These are phyloP conservation scores for Phocides pigmalion DNA, from an alignment of 1,140 invertebrate genomes.

Conservation along the genomic window DNA sequence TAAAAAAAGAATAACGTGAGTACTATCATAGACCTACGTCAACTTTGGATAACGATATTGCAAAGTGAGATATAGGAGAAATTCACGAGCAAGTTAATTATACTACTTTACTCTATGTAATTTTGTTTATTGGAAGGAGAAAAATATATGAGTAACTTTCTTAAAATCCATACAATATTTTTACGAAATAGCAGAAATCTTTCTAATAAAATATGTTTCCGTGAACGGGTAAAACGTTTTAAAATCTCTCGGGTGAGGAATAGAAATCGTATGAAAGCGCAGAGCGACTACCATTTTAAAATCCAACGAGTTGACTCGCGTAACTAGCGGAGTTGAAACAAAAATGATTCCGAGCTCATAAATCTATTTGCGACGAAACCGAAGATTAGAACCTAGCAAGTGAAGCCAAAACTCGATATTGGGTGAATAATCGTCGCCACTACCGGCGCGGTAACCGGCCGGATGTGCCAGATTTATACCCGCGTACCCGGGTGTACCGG, in stretches of 20 bases:
- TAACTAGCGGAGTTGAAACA: constrained; percentile 28
- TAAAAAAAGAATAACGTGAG: too few relatives aligned
- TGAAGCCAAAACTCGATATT: constrained; percentile 82
- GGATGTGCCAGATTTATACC: constrained; percentile 81
- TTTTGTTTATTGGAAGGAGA: too few relatives aligned
- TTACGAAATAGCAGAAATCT: too few relatives aligned
- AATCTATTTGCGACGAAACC: constrained; percentile 63
- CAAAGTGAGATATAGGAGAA: too few relatives aligned
- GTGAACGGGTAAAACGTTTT: not conserved
- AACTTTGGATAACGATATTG: too few relatives aligned
- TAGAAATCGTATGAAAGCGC: not conserved
- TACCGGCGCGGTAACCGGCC: constrained; percentile 76
- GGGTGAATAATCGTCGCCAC: constrained; percentile 81
- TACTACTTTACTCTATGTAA: too few relatives aligned
- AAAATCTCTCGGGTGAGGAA: not conserved
- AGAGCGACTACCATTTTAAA: constrained; percentile 7
- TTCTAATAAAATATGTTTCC: too few relatives aligned
- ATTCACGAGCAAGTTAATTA: too few relatives aligned
- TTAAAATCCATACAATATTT: too few relatives aligned
- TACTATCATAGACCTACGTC: too few relatives aligned
- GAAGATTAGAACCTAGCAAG: constrained; percentile 76
- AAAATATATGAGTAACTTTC: too few relatives aligned
- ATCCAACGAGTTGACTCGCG: constrained; percentile 16
- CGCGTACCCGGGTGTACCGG: constrained; percentile 59
- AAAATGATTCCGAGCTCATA: constrained; percentile 50